Percentiles rank a stretch among this genome's conserved stretches.
Conservation (phyloP, 2,797 vertebrate species). For the Epinephelus malabaricus region DNA sequence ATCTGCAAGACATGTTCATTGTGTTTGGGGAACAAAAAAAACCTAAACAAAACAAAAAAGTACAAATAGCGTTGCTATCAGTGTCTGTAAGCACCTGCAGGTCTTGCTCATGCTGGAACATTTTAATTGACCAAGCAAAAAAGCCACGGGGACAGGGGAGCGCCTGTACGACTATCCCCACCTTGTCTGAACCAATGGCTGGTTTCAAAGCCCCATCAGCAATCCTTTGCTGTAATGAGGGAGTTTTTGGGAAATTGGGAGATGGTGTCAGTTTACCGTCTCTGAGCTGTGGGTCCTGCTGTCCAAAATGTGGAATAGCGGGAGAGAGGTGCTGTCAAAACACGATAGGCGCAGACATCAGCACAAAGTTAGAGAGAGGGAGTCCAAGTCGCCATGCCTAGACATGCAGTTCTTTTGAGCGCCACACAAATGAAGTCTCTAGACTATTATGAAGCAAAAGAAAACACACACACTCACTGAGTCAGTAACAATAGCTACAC, state of each 20-base stretch:
- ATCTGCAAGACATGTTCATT: slow-evolving; percentile 62
- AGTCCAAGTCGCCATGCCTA: slow-evolving; percentile 62
- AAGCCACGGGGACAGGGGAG: slow-evolving; percentile 46
- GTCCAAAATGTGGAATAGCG: slow-evolving; percentile 77
- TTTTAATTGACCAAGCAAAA: slow-evolving; percentile 80
- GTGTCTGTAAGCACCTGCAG: slow-evolving; percentile 74
- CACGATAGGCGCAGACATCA: slow-evolving; percentile 76
- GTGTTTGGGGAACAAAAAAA: slow-evolving; percentile 43
- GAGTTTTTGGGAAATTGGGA: slow-evolving; percentile 66
- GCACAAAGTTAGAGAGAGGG: slow-evolving; percentile 78
- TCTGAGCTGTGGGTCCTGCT: slow-evolving; percentile 68
- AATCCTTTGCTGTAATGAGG: slow-evolving; percentile 80
- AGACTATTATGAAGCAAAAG: slow-evolving; percentile 65
- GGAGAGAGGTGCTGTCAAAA: slow-evolving; percentile 81
- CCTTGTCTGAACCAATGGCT: slow-evolving; percentile 66
- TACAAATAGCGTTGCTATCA: slow-evolving; percentile 53
- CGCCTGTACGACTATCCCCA: slow-evolving; percentile 38
- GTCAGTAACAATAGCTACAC: slow-evolving; percentile 62
- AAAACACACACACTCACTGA: slow-evolving; percentile 55
- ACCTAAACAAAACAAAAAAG: slow-evolving; percentile 47
- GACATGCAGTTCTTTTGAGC: slow-evolving; percentile 75
- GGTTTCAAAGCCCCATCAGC: slow-evolving; percentile 79
- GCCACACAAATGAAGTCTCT: slow-evolving; percentile 79
- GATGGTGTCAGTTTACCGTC: slow-evolving; percentile 73
- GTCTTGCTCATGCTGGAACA: slow-evolving; percentile 70